These are phyloP conservation scores for Helarctos malayanus DNA, from an alignment of 2,797 vertebrate species.

Conservation along the genomic window DNA sequence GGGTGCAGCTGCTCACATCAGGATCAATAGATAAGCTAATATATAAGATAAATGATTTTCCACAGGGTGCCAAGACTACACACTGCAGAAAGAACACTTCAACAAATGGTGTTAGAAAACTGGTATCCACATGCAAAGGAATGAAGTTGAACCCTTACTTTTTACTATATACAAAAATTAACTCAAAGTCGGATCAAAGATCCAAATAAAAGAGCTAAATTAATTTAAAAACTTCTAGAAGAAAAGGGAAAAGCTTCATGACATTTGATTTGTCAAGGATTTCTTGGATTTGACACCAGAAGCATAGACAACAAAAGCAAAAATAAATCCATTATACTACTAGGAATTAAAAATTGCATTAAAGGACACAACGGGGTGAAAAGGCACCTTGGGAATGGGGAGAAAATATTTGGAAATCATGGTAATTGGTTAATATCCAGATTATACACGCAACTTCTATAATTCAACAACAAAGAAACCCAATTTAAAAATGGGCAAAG, in stretches of 20 bases:
- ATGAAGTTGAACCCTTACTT: background rate
- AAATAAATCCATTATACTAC: background rate
- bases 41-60: background rate
- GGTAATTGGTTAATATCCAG: background rate
- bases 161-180: conserved; percentile 21
- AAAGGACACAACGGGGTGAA: background rate
- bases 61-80: background rate
- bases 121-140: background rate
- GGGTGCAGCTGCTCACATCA: background rate
- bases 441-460: background rate
- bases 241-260: background rate
- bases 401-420: conserved; percentile 18
- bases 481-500: conserved; percentile 40
- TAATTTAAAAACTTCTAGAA: background rate
- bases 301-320: conserved; percentile 10
- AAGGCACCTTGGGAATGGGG: background rate
- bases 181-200: background rate
- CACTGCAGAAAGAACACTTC: background rate
- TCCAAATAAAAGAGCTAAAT: background rate
- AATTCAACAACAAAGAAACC: background rate
- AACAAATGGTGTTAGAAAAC: conserved; percentile 11
- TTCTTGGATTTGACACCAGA: conserved; percentile 26
- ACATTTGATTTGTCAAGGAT: conserved; percentile 20
- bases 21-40: background rate
- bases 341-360: background rate